These are phyloP conservation scores for Pristiophorus japonicus DNA, from an alignment of 2,113 vertebrate species.

Conservation along the genomic window DNA sequence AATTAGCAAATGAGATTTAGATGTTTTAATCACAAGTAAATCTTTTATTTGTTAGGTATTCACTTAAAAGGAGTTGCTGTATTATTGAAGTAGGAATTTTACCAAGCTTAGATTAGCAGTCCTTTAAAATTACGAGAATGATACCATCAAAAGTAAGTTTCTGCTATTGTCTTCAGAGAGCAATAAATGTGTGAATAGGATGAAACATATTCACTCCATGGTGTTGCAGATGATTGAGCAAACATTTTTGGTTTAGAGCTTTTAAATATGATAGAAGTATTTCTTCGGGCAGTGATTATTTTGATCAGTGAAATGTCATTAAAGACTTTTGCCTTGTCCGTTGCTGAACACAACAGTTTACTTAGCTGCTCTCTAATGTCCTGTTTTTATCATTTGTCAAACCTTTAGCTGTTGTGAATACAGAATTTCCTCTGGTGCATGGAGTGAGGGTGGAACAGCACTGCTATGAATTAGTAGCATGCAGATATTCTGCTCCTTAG, in stretches of 20 bases:
- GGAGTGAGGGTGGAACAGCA: neutral
- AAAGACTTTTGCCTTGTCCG: neutral
- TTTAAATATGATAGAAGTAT: neutral
- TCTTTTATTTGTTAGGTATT: neutral
- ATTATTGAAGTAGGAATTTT: neutral
- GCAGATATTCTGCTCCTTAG: neutral
- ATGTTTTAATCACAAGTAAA: neutral
- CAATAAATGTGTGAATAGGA: conserved; percentile 5
- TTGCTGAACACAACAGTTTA: neutral
- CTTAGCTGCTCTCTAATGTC: neutral
- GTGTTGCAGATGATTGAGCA: conserved; percentile 42
- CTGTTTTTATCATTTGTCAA: neutral
- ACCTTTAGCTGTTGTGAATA: neutral
- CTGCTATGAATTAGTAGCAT: neutral
- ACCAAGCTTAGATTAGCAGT: neutral
- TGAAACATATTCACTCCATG: conserved; percentile 31
- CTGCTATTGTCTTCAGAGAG: neutral
- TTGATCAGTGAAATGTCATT: neutral
- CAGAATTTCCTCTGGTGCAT: neutral
- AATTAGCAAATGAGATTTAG: neutral
- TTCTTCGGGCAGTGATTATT: neutral
- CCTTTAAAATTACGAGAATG: neutral
- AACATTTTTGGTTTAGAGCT: neutral
- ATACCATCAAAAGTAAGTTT: neutral
- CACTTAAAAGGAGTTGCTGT: neutral